Percentiles rank a stretch among this genome's conserved stretches.
Conservation (phyloP, 1,140 invertebrate genomes). For the Piezodorus guildinii region DNA sequence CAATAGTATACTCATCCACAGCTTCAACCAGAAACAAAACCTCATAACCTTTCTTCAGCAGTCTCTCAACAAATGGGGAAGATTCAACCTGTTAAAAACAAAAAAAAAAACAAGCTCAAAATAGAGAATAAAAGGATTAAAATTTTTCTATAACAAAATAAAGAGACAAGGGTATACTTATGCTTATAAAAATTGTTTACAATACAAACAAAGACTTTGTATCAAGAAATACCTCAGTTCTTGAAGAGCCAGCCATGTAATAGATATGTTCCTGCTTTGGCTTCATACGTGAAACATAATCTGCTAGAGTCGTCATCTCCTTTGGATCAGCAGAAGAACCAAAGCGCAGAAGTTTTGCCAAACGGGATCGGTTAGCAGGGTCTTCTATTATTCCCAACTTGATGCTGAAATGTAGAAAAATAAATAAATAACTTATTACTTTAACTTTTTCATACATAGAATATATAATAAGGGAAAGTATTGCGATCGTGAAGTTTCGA, state of each 20-base stretch:
- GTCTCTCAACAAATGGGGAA: slow-evolving; percentile 90
- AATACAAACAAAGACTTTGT: too few species aligned
- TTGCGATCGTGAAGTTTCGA: too few species aligned
- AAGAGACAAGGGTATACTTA: too few species aligned
- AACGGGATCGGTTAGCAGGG: slow-evolving; percentile 82
- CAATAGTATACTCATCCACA: slow-evolving; percentile 96
- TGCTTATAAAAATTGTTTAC: not conserved
- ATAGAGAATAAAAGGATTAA: too few species aligned
- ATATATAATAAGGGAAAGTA: too few species aligned
- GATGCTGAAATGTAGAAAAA: slow-evolving; percentile 44
- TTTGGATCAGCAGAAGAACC: slow-evolving; percentile 29
- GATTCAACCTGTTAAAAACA: slow-evolving; percentile 50
- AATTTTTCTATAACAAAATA: too few species aligned
- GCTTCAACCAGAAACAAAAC: slow-evolving; percentile 92
- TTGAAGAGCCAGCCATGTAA: slow-evolving; percentile 84
- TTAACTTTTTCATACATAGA: too few species aligned
- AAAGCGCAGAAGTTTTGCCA: slow-evolving; percentile 92
- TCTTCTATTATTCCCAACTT: slow-evolving; percentile 98
- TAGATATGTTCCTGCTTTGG: slow-evolving; percentile 93
- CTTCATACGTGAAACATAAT: slow-evolving; percentile 95
- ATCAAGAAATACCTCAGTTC: slow-evolving; percentile 54
- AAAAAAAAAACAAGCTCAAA: too few species aligned
- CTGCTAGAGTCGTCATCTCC: slow-evolving; percentile 62
- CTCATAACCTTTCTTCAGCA: slow-evolving; percentile 91
- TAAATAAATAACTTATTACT: slow-evolving; percentile 9